Evolutionary conservation across 2,113 vertebrate genomes (phyloP), one percentile per base, ranked within the genome.

Genomic region (Pluvianellus socialis): DNA sequence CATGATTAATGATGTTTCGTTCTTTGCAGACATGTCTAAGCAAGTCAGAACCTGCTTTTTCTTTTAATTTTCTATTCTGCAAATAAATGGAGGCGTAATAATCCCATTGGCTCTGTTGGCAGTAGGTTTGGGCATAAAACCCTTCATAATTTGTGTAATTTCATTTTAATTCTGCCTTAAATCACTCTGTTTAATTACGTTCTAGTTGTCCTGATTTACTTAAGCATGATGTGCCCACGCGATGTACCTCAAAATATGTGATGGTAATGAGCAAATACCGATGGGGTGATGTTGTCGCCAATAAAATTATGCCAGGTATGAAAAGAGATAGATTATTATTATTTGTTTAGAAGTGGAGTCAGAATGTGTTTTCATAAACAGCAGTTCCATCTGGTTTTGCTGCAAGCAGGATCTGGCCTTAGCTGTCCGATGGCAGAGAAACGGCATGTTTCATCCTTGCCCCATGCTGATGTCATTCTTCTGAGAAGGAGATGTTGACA

Each of bases 151-250:
- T 73, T 66, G 10, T 82, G 61, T 91, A 0, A 52, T 72, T 92
- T 90, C 5, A 42, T 63, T 86, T 33, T 72, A 87, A 76, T 85
- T 88, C 87, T 88, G 28, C 42, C 38, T 59, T 92, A 81, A 72
- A 72, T 75, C 24, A 49, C 22, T 44, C 59, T 56, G 10, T 53
- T 94, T 61, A 72, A 44, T 72, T 63, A 24, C 80, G 84, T 56
- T 80, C n/a, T 73, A 55, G 23, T 82, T 49, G 24, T 75, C 17
- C 33, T 76, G 22, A 63, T 91, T 88, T 88, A 66, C 18, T 67
- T 75, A 27, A 88, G 58, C 40, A 14, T 13, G 26, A 10, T 45
- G 3, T 35, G 6, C 35, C 23, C 5, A 0, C 26, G 30, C 1
- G 0, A 47, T 4, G 4, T 44, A 21, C 30, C 40, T 95, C 68